Evolutionary conservation across 2,888 invertebrate species (phyloP).

Genomic region (Mythimna lalbum): DNA sequence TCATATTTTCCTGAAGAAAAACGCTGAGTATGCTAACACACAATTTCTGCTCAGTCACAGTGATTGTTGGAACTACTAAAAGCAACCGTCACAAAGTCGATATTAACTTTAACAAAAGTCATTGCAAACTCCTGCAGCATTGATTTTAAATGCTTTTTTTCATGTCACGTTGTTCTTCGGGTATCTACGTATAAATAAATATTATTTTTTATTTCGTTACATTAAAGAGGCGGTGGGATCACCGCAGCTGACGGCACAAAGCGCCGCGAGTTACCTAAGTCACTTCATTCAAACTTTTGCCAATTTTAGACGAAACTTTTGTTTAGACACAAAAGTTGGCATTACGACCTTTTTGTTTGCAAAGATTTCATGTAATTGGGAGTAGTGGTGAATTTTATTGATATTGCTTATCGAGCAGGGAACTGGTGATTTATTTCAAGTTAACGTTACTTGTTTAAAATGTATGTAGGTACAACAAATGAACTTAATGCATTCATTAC

Average conservation of each 20-base stretch:
- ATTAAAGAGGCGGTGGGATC: conserved; percentile 86
- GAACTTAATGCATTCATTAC: too few relatives aligned
- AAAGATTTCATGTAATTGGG: conserved; percentile 78
- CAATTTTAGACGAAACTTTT: conserved; percentile 85
- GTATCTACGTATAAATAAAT: conserved; percentile 79
- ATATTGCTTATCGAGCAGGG: conserved; percentile 27
- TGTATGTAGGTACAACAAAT: too few relatives aligned
- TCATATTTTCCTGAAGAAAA: conserved; percentile 26
- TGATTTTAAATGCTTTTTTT: conserved; percentile 67
- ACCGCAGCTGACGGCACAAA: conserved; percentile 86
- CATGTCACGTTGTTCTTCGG: conserved; percentile 72
- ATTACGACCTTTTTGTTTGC: conserved; percentile 80
- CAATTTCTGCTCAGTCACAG: conserved; percentile 54
- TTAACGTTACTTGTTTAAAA: neutral
- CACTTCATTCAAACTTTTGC: conserved; percentile 88
- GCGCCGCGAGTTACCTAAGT: conserved; percentile 84
- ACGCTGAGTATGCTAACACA: conserved; percentile 19
- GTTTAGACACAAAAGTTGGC: conserved; percentile 82
- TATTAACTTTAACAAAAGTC: conserved; percentile 64
- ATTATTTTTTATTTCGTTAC: conserved; percentile 85
- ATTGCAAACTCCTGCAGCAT: conserved; percentile 64
- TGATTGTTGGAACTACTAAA: conserved; percentile 60
- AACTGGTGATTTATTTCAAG: neutral
- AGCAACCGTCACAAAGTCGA: conserved; percentile 55
- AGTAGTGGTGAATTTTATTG: conserved; percentile 70